Evolutionary conservation across 2,888 invertebrate genomes (phyloP).

Genomic region (Zonitis immaculata): DNA sequence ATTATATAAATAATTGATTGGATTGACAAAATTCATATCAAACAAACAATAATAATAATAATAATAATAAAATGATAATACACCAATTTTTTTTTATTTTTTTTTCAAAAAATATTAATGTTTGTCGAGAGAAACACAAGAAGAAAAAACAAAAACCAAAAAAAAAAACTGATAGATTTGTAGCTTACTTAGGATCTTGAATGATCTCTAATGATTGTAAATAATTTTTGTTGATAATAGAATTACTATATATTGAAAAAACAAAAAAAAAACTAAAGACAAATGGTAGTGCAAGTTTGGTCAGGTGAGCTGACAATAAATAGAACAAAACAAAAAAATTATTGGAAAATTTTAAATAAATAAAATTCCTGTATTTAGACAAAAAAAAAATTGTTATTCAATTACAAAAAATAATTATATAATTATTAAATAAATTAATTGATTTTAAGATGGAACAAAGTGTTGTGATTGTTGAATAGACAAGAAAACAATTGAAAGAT

Average conservation of each 20-base stretch:
- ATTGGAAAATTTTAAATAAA: too few species aligned
- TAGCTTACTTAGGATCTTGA: neutral
- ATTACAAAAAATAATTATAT: slow-evolving; percentile 8
- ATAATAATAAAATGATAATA: neutral
- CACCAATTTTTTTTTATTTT: neutral
- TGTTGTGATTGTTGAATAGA: slow-evolving; percentile 42
- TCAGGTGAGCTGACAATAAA: slow-evolving; percentile 38
- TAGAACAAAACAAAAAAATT: slow-evolving; percentile 22
- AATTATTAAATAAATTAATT: too few species aligned
- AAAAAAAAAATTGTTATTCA: slow-evolving; percentile 3
- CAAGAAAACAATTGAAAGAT: slow-evolving; percentile 19
- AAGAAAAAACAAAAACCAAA: neutral
- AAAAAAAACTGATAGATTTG: neutral
- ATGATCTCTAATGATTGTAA: slow-evolving; percentile 10
- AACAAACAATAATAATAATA: neutral
- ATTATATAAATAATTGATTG: slow-evolving; percentile 7
- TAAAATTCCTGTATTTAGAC: slow-evolving; percentile 15
- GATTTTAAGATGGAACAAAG: slow-evolving; percentile 26
- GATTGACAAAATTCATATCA: slow-evolving; percentile 19
- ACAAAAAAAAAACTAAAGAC: too few species aligned
- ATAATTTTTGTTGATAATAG: slow-evolving; percentile 15
- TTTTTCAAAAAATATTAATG: neutral
- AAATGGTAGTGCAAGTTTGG: slow-evolving; percentile 22
- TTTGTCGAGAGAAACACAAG: neutral
- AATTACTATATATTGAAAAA: slow-evolving; percentile 15